Evolutionary conservation across 2,888 invertebrate genomes (phyloP), one percentile per base, ranked within the genome.

Genomic region (Vandiemenella viatica): DNA sequence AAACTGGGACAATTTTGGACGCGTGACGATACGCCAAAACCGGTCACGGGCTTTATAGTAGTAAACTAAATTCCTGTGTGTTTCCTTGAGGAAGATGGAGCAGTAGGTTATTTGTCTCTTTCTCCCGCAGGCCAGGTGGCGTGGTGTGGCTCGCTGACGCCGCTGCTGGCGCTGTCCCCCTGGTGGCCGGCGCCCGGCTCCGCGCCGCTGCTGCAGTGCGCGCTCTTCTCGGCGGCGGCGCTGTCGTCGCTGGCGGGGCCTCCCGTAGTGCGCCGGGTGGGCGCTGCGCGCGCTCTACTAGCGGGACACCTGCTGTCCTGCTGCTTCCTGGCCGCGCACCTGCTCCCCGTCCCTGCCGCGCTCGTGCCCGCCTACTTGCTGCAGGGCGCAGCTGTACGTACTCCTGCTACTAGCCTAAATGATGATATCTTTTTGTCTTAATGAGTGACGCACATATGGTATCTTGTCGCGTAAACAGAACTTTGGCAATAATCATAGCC

Each of bases 141-240:
- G 32, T 32, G 32, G 13, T 13, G 80, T 4, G 55, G 53, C 1
- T 76, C 80, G 4, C 71, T 77, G 15, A 64, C 80, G 19, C 81
- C 82, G 10, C 71, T 75, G 52, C 62, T 74, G 49, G 72, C 75
- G 1, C 64, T 76, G 15, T 17, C 8, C 38, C 17, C 38, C 17
- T 38, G 15, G 16, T 38, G 42, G 13, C 19, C 42, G 19, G 19
- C n/a, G 42, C 42, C 20, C 20, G 42, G 15, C 13, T 18, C 41
- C 42, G 83, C 83, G 0, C 77, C 82, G 0, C 62, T 79, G 45
- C 69, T 83, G 2, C 67, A 83, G 10, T 73, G 79, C 1, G 63
- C 72, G 8, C 72, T 79, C 61, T 79, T 79, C 58, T 61, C 75
- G 1, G 63, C 76, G 21, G 79, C 80, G 2, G 76, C 80, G 0